Evolutionary conservation across 2,113 vertebrate genomes (phyloP), one percentile per base, ranked within the genome.

Genomic region (Chamaea fasciata): DNA sequence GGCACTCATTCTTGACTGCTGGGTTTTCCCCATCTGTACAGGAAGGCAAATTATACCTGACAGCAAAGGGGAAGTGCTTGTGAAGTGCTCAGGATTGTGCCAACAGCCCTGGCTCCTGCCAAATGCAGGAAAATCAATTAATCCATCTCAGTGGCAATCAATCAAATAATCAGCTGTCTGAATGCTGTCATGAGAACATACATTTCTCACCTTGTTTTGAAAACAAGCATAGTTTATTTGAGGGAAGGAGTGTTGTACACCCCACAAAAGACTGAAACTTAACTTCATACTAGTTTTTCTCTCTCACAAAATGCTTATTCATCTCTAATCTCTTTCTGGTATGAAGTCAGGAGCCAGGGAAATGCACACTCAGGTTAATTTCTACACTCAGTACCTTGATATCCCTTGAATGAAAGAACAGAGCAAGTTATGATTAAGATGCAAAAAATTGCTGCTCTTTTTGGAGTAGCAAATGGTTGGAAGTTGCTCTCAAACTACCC

Each of bases 121-220:
- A 81, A 95, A 89, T 13, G n/a, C 77, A 91, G 42, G 68, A 89
- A 95, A 87, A 95, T 91, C 91, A 89, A 89, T 94, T 80, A 94
- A 96, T 92, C 86, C 63, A 86, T 77, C 77, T 73, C 41, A 24
- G 19, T 41, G 53, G 31, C 71, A 93, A 83, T 88, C 91, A 71
- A 47, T 88, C 69, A 21, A 67, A 47, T 47, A 85, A 93, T 88
- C 67, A 71, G 57, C 57, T 90, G 42, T 22, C 53, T 56, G 31
- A 73, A 60, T 22, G 15, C n/a, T 90, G 20, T 62, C 41, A 41
- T 41, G 41, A 41, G 41, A 39, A 35, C 26, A 28, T 13, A 6
- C 8, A 41, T 74, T 91, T 74, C 85, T 68, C 60, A 59, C 13
- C 35, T 87, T 76, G 53, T 42, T 94, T 83, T 83, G 55, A 81